Percentiles rank a stretch among this genome's conserved stretches.
Conservation (phyloP, 2,113 vertebrate species). For the Zeus faber region DNA sequence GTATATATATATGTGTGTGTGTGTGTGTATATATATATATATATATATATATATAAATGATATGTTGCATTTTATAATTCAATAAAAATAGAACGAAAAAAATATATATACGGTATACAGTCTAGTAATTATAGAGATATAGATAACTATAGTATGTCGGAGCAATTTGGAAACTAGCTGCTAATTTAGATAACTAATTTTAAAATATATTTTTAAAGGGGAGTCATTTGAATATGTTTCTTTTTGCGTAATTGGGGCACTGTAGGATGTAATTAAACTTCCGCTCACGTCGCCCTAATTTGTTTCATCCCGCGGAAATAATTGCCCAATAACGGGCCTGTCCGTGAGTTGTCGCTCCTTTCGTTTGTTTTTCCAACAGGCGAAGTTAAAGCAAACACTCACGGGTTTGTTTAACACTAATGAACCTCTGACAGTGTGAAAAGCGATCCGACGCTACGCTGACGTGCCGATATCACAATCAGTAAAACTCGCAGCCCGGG, state of each 20-base stretch:
- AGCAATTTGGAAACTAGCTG: too few species aligned
- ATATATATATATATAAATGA: background rate
- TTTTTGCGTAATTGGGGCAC: background rate
- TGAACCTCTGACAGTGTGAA: conserved; percentile 20
- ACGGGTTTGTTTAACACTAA: conserved; percentile 10
- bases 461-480: conserved; percentile 23
- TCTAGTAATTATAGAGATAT: too few species aligned
- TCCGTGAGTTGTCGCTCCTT: conserved; percentile 4
- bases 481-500: conserved; percentile 20
- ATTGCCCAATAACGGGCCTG: background rate
- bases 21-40: background rate
- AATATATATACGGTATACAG: background rate
- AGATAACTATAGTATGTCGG: too few species aligned
- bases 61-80: background rate
- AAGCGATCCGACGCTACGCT: background rate
- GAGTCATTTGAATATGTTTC: background rate
- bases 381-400: conserved; percentile 28
- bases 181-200: too few species aligned
- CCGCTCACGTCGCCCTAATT: conserved; percentile 22
- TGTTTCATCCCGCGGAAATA: conserved; percentile 10
- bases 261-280: conserved; percentile 24
- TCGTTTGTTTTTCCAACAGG: conserved; percentile 28
- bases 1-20: background rate
- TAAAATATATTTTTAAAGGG: background rate
- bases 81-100: background rate